These are phyloP conservation scores for Schlechtendalia chinensis DNA, from an alignment of 1,140 invertebrate species.

Conservation along the genomic window DNA sequence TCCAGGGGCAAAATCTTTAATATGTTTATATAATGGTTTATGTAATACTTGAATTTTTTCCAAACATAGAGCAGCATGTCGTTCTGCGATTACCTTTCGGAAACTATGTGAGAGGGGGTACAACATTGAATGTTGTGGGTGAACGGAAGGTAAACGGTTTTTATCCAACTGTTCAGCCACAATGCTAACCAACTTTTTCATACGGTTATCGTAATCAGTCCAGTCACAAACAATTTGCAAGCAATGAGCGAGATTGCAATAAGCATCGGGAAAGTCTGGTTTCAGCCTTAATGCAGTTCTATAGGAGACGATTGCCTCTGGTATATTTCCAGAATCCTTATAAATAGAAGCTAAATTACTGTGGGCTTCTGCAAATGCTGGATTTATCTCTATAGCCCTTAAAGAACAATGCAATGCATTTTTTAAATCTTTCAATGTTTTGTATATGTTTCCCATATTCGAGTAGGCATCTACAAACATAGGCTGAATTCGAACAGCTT, in stretches of 20 bases:
- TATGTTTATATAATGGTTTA: constrained; percentile 79
- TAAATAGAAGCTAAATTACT: constrained; percentile 98
- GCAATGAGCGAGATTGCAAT: constrained; percentile 98
- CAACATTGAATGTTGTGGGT: constrained; percentile 99
- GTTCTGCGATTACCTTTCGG: constrained; percentile 89
- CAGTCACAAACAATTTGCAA: constrained; percentile 99
- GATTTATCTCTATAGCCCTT: constrained; percentile 97
- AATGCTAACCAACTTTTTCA: constrained; percentile 93
- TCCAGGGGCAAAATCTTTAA: constrained; percentile 61
- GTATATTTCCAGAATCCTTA: constrained; percentile 98
- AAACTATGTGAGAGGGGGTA: constrained; percentile 95
- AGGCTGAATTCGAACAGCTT: constrained; percentile 72
- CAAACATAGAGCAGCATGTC: constrained; percentile 94
- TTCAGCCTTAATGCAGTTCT: constrained; percentile 94
- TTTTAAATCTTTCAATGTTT: constrained; percentile 95
- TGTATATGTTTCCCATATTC: constrained; percentile 87
- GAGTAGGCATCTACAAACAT: constrained; percentile 50
- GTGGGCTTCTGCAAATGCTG: constrained; percentile 96
- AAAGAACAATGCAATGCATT: constrained; percentile 96
- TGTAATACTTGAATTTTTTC: constrained; percentile 93
- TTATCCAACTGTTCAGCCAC: constrained; percentile 95
- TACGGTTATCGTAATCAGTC: constrained; percentile 92
- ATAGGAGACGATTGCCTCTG: constrained; percentile 95
- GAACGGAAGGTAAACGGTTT: constrained; percentile 93
- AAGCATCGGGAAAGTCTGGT: constrained; percentile 98